These are phyloP conservation scores for Cantharis nigra DNA, from an alignment of 2,888 invertebrate genomes.

Conservation along the genomic window DNA sequence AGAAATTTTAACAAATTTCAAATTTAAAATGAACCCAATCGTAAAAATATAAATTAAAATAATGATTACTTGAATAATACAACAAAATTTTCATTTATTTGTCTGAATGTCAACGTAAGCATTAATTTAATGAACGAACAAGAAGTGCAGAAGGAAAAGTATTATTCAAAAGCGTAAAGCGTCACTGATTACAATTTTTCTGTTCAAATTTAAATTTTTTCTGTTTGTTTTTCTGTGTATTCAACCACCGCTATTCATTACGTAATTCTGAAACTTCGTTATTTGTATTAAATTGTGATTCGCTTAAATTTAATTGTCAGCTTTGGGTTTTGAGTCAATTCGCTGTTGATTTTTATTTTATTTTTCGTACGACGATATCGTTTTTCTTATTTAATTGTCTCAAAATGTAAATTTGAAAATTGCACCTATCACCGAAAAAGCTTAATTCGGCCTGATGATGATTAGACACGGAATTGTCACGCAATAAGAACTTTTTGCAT, in stretches of 20 bases:
- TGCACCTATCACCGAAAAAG: background rate
- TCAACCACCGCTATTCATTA: constrained; percentile 9
- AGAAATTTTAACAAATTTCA: too few species aligned
- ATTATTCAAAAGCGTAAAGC: constrained; percentile 2
- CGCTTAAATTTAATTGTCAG: constrained; percentile 1
- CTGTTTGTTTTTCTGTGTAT: constrained; percentile 12
- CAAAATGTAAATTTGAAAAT: background rate
- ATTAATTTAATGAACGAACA: constrained; percentile 14
- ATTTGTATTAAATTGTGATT: constrained; percentile 6
- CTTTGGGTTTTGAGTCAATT: background rate
- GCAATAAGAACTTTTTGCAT: background rate
- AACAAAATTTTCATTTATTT: background rate
- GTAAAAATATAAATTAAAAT: background rate
- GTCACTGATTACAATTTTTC: constrained; percentile 14
- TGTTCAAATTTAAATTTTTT: constrained; percentile 12
- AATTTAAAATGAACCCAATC: background rate
- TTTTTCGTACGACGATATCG: background rate
- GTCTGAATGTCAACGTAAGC: constrained; percentile 6
- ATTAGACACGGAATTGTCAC: background rate
- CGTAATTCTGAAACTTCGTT: background rate
- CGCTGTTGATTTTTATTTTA: background rate
- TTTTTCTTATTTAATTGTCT: background rate
- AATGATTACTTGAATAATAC: background rate
- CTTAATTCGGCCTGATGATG: background rate
- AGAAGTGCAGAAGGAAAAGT: constrained; percentile 11